A percentile compares a stretch with the other conserved stretches of the same genome.
Conservation (phyloP, 2,797 vertebrate genomes). For the Molothrus aeneus region DNA sequence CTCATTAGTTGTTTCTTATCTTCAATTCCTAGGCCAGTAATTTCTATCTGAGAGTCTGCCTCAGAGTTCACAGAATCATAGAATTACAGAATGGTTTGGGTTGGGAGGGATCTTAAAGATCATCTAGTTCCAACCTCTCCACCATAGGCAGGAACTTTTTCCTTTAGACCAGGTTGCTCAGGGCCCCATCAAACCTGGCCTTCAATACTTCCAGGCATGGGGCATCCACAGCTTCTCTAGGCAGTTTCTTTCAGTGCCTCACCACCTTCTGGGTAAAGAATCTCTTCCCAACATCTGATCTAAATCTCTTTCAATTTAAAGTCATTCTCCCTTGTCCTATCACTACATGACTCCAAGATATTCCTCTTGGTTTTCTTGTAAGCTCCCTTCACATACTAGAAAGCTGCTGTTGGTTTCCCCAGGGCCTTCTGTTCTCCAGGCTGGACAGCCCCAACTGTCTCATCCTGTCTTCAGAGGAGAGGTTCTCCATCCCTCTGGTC, state of each 20-base stretch:
- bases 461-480: background rate
- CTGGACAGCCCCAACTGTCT: background rate
- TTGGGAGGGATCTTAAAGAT: background rate
- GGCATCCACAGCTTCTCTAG: background rate
- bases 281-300: background rate
- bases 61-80: background rate
- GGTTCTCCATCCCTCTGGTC: background rate
- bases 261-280: background rate
- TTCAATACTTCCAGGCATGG: background rate
- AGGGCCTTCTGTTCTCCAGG: background rate
- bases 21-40: background rate
- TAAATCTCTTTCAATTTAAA: background rate
- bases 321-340: background rate
- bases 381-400: fast-evolving
- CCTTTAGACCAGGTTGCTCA: background rate
- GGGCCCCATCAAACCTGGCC: background rate
- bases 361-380: background rate
- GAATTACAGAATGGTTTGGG: background rate
- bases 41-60: background rate
- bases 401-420: background rate
- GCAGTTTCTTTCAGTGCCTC: background rate
- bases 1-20: background rate
- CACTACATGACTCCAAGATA: background rate
- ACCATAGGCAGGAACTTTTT: background rate
- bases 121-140: background rate